phyloP scores from a whole-genome alignment of 2,113 vertebrate species.

The Melanerpes formicivorus region DNA sequence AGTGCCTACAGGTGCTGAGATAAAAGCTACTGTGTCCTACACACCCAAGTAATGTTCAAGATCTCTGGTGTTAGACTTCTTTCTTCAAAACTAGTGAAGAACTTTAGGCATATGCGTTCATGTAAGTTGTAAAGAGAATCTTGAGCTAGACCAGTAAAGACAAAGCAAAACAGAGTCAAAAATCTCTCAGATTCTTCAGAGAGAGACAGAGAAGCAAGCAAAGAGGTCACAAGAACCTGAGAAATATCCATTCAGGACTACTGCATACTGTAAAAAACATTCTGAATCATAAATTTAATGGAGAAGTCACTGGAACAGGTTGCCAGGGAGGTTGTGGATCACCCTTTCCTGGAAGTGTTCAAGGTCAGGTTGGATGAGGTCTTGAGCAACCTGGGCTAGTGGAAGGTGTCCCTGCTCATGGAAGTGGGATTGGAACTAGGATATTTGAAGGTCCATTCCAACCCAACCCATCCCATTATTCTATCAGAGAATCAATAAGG shows the following conservation, averaged over 20 bases:
- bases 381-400: too few species aligned
- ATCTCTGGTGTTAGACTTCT: background rate
- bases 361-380: background rate
- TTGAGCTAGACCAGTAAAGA: background rate
- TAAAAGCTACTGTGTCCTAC: background rate
- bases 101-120: fast-evolving
- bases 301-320: background rate
- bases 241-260: background rate
- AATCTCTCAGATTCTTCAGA: background rate
- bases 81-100: background rate
- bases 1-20: background rate
- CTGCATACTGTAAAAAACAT: background rate
- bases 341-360: background rate
- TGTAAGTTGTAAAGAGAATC: background rate
- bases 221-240: background rate
- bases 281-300: background rate
- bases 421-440: too few species aligned
- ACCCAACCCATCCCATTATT: too few species aligned
- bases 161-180: background rate
- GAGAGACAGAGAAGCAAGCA: background rate
- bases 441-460: too few species aligned
- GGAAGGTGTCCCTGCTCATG: too few species aligned
- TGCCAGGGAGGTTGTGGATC: too few species aligned
- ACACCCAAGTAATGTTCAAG: background rate
- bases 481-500: too few species aligned